Evolutionary conservation across 1,140 invertebrate species (phyloP), one percentile per base, ranked within the genome.

Genomic region (Asbolus verrucosus): DNA sequence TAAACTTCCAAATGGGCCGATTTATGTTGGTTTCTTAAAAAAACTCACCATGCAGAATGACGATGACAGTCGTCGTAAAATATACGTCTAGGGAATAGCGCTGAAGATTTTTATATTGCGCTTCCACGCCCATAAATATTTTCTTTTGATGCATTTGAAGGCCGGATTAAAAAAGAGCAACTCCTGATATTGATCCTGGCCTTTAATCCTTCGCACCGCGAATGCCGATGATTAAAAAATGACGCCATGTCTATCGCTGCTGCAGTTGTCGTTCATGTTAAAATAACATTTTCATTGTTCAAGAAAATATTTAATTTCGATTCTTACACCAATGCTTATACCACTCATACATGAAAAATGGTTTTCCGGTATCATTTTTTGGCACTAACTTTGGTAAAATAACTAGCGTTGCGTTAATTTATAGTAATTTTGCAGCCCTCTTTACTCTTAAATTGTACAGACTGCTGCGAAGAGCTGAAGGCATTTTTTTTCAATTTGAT

Each of bases 321-420:
- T n/a, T n/a, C n/a, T n/a, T n/a, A n/a, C n/a, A n/a, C n/a, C n/a
- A n/a, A n/a, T n/a, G n/a, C n/a, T n/a, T n/a, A n/a, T n/a, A n/a
- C n/a, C n/a, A n/a, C n/a, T n/a, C n/a, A n/a, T n/a, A n/a, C n/a
- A n/a, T n/a, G n/a, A n/a, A n/a, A n/a, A n/a, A n/a, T n/a, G n/a
- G n/a, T n/a, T n/a, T n/a, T n/a, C n/a, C n/a, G n/a, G n/a, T n/a
- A n/a, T n/a, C n/a, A n/a, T n/a, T n/a, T n/a, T n/a, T n/a, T n/a
- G n/a, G 24, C 46, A 54, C 21, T 14, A 27, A 54, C 46, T 54
- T 31, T 54, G 46, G 46, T 54, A 54, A 54, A 54, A 54, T n/a
- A 5, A 18, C n/a, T 27, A n/a, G 6, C 46, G 1, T 36, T 8
- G 5, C 2, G 5, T n/a, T 11, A 8, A n/a, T n/a, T n/a, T n/a